Conservation (phyloP, 2,113 vertebrate species). For the Nothoprocta pentlandii region DNA sequence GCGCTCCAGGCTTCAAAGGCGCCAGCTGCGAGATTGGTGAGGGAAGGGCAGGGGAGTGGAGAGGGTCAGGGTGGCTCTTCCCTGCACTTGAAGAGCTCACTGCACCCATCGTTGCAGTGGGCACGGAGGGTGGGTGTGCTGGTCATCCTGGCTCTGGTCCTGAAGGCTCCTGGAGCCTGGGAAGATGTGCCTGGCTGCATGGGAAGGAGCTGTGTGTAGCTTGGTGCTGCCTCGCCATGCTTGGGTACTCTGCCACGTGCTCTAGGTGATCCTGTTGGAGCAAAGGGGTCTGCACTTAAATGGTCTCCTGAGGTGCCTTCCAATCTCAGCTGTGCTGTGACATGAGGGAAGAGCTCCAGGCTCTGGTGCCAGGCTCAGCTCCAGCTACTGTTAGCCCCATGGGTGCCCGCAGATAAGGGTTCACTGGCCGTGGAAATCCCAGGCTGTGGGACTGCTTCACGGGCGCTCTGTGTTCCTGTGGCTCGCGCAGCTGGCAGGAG, state of each 20-base stretch:
- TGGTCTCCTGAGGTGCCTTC: too few species aligned
- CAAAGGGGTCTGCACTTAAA: too few species aligned
- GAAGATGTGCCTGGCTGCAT: not conserved
- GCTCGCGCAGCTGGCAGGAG: not conserved
- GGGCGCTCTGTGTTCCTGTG: not conserved
- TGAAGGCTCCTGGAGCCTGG: not conserved
- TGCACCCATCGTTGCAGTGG: not conserved
- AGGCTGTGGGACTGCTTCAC: not conserved
- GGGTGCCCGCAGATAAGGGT: not conserved
- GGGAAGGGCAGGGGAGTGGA: not conserved
- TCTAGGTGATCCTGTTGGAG: too few species aligned
- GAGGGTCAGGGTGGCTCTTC: not conserved
- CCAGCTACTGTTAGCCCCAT: not conserved
- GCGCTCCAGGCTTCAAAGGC: constrained; percentile 73
- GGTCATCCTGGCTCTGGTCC: not conserved
- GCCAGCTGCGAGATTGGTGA: constrained; percentile 77
- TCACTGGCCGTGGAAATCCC: not conserved
- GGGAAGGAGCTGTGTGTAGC: too few species aligned
- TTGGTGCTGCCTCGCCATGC: not conserved
- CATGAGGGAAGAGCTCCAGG: not conserved
- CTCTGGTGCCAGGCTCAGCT: not conserved
- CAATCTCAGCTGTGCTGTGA: not conserved
- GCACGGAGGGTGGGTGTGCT: too few species aligned
- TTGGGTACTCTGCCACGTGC: not conserved
- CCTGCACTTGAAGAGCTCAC: not conserved